Evolutionary conservation across 2,113 vertebrate species (phyloP).

Genomic region (Xerus inauris): DNA sequence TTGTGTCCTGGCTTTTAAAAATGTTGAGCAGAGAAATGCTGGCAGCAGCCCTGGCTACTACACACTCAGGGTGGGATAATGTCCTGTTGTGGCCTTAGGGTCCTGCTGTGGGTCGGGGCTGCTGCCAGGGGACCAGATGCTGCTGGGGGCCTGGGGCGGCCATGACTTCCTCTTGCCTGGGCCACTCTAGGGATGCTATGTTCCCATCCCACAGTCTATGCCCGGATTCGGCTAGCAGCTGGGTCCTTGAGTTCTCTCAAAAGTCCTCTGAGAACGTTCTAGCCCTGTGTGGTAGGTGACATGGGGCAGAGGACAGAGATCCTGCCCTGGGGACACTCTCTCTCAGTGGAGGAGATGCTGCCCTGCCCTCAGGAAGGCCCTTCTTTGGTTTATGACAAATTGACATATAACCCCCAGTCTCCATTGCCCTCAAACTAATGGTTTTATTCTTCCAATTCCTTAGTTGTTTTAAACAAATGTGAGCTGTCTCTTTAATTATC

Average conservation of each 20-base stretch:
- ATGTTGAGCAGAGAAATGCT: neutral
- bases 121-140: neutral
- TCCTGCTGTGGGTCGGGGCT: neutral
- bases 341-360: neutral
- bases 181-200: neutral
- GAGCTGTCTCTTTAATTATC: constrained; percentile 63
- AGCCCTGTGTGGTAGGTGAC: neutral
- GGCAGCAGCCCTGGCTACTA: neutral
- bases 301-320: neutral
- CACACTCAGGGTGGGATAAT: neutral
- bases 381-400: neutral
- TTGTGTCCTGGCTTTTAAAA: neutral
- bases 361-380: neutral
- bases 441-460: constrained; percentile 41
- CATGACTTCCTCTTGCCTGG: neutral
- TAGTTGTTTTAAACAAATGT: constrained; percentile 57
- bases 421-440: constrained; percentile 14
- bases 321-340: neutral
- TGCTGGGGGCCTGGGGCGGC: neutral
- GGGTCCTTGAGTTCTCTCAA: neutral
- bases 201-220: neutral
- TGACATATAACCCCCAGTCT: neutral
- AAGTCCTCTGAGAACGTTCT: neutral
- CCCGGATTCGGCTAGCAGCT: neutral
- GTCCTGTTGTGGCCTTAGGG: neutral